These are phyloP conservation scores for Dipodomys ordii DNA, from an alignment of 2,113 vertebrate species.

Conservation along the genomic window DNA sequence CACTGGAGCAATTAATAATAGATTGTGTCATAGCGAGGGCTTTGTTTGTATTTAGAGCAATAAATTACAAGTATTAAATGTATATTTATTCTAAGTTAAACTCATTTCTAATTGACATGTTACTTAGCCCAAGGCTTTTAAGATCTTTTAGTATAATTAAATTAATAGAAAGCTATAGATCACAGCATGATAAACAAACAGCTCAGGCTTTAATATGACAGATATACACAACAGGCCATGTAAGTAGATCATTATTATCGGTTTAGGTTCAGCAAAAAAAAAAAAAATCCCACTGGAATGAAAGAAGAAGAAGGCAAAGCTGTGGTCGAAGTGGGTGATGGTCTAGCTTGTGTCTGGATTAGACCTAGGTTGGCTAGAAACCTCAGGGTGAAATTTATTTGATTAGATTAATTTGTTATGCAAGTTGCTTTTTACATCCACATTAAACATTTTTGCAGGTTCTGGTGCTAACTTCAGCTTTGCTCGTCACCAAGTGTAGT, in stretches of 20 bases:
- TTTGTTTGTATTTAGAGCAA: slow-evolving; percentile 93
- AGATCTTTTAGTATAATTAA: slow-evolving; percentile 97
- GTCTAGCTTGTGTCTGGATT: background rate
- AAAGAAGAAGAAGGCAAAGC: slow-evolving; percentile 31
- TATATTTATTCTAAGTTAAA: slow-evolving; percentile 98
- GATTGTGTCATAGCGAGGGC: slow-evolving; percentile 93
- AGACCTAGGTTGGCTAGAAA: background rate
- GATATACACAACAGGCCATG: slow-evolving; percentile 89
- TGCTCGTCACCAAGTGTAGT: background rate
- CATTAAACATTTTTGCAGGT: slow-evolving; percentile 6
- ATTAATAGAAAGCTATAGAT: slow-evolving; percentile 98
- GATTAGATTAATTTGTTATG: background rate
- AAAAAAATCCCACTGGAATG: slow-evolving; percentile 58
- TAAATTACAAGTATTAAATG: slow-evolving; percentile 97
- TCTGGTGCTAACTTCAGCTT: background rate
- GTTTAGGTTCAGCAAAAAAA: slow-evolving; percentile 89
- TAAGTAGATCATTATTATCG: slow-evolving; percentile 94
- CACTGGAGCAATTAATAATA: slow-evolving; percentile 95
- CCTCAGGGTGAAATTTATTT: background rate
- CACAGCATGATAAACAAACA: slow-evolving; percentile 97
- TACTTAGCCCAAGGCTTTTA: slow-evolving; percentile 98
- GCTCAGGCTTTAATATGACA: slow-evolving; percentile 93
- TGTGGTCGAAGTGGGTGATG: background rate
- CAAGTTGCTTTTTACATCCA: slow-evolving; percentile 18
- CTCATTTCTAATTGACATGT: slow-evolving; percentile 98